Conservation (phyloP, 2,113 vertebrate species). For the Notechis scutatus region DNA sequence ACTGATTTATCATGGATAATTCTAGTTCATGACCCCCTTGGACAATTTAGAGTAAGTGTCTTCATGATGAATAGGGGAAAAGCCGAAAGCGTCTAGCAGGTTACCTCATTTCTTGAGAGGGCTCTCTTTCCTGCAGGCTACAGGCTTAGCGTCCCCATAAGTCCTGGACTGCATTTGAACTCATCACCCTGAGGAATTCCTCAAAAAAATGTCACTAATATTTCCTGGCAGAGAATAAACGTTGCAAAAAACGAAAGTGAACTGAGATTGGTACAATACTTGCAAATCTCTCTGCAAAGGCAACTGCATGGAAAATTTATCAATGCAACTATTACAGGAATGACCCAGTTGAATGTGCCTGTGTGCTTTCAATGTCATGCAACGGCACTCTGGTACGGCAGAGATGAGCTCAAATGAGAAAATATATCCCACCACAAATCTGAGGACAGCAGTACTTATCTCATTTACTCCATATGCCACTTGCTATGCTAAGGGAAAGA, state of each 20-base stretch:
- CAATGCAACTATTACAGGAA: background rate
- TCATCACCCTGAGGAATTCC: constrained; percentile 24
- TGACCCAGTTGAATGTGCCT: background rate
- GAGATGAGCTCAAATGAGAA: background rate
- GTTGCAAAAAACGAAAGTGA: constrained; percentile 27
- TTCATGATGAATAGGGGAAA: background rate
- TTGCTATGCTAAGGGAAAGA: background rate
- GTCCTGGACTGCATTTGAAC: constrained; percentile 29
- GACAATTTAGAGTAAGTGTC: background rate
- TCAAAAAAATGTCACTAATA: constrained; percentile 21
- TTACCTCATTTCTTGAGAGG: background rate
- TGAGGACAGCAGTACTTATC: background rate
- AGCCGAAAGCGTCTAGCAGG: background rate
- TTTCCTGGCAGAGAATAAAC: constrained; percentile 29
- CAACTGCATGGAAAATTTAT: background rate
- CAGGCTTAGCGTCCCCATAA: background rate
- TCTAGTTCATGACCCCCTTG: background rate
- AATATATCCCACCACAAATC: background rate
- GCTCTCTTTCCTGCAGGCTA: background rate
- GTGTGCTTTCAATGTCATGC: background rate
- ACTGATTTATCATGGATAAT: background rate
- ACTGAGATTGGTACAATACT: constrained; percentile 22
- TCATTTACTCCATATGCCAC: background rate
- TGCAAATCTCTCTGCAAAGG: background rate
- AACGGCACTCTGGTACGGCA: background rate